Conservation (phyloP, 1,140 invertebrate genomes). For the Atta cephalotes region DNA sequence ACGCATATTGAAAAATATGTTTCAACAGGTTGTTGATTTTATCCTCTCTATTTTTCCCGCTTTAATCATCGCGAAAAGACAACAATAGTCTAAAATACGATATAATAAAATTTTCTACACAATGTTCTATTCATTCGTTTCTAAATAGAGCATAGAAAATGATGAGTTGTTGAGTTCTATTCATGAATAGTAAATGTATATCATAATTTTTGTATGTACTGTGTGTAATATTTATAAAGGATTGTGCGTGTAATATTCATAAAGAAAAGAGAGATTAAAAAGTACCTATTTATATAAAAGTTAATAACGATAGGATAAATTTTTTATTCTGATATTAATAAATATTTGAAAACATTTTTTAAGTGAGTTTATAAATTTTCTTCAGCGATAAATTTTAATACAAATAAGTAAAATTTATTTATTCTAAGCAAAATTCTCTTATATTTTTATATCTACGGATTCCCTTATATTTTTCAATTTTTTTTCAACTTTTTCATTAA, state of each 20-base stretch:
- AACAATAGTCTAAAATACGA: background rate
- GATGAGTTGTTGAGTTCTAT: background rate
- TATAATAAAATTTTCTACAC: background rate
- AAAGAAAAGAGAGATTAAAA: background rate
- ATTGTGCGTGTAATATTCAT: background rate
- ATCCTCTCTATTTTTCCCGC: background rate
- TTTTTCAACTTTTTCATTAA: background rate
- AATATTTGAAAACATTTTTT: background rate
- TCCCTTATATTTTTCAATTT: background rate
- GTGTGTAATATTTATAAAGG: background rate
- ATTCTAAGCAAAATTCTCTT: background rate
- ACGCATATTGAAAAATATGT: slow-evolving; percentile 11
- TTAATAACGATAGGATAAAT: background rate
- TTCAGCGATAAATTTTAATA: background rate
- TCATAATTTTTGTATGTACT: background rate
- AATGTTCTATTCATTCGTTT: background rate
- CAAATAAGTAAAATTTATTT: slow-evolving; percentile 8
- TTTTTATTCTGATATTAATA: slow-evolving; percentile 11
- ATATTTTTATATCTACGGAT: background rate
- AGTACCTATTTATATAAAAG: background rate
- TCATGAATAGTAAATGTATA: background rate
- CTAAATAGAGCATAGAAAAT: background rate
- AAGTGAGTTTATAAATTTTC: background rate
- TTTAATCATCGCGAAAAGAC: slow-evolving; percentile 33
- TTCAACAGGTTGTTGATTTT: slow-evolving; percentile 53